Percentiles rank a stretch among this genome's conserved stretches.
Conservation (phyloP, 2,888 invertebrate genomes). For the Cremastinae sp. region DNA sequence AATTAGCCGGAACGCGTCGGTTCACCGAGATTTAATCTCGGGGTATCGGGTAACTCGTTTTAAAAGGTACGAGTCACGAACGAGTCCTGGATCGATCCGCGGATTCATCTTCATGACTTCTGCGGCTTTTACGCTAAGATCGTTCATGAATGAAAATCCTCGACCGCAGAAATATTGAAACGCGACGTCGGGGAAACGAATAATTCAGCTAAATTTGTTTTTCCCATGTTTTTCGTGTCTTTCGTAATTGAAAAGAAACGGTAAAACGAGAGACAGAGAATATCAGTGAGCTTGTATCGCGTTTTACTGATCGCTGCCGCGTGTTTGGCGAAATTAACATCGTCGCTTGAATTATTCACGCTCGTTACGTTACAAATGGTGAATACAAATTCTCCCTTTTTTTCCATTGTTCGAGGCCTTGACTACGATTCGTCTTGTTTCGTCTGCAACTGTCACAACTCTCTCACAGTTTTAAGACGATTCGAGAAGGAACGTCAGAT, state of each 20-base stretch:
- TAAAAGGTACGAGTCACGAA: too few species aligned
- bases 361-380: slow-evolving; percentile 31
- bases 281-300: slow-evolving; percentile 9
- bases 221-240: too few species aligned
- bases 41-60: slow-evolving; percentile 38
- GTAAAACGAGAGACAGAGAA: neutral
- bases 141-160: slow-evolving; percentile 52
- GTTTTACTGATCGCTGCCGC: slow-evolving; percentile 28
- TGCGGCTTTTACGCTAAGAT: slow-evolving; percentile 43
- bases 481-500: too few species aligned
- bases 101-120: slow-evolving; percentile 37
- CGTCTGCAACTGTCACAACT: neutral
- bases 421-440: neutral
- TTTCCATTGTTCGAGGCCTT: slow-evolving; percentile 7
- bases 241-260: slow-evolving; percentile 36
- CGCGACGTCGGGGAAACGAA: neutral
- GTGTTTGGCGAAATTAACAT: slow-evolving; percentile 40
- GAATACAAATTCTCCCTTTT: slow-evolving; percentile 20
- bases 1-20: too few species aligned
- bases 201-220: too few species aligned
- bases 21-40: too few species aligned
- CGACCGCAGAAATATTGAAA: slow-evolving; percentile 4
- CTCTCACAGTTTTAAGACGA: too few species aligned
- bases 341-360: slow-evolving; percentile 55
- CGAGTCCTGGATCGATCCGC: too few species aligned